Conservation (phyloP, 1,140 invertebrate genomes). For the Zaprionus kolodkinae region DNA sequence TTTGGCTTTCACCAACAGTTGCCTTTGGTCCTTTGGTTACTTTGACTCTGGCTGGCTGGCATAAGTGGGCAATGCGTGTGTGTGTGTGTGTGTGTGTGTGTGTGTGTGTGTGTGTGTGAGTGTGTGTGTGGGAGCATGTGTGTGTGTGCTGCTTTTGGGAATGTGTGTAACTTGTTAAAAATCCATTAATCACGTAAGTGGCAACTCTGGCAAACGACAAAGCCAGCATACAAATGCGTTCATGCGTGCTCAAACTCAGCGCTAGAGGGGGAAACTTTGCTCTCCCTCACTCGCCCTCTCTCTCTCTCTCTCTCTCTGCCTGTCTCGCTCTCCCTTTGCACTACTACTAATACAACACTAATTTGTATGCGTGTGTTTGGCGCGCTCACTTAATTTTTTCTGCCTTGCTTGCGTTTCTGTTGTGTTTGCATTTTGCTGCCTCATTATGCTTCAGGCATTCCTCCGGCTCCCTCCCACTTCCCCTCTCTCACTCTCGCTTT, state of each 20-base stretch:
- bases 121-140: constrained; percentile 40
- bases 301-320: not conserved
- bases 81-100: constrained; percentile 39
- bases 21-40: constrained; percentile 66
- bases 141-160: constrained; percentile 52
- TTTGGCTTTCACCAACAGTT: constrained; percentile 74
- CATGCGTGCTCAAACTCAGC: constrained; percentile 70
- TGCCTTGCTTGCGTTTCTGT: constrained; percentile 59
- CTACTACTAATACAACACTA: constrained; percentile 37
- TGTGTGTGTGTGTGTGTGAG: constrained; percentile 34
- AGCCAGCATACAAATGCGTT: constrained; percentile 81
- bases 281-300: not conserved
- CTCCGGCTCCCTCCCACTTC: not conserved
- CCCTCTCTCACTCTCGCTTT: not conserved
- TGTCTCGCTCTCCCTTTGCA: not conserved
- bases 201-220: constrained; percentile 80
- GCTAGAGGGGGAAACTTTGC: constrained; percentile 11
- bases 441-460: constrained; percentile 55
- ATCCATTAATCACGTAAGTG: constrained; percentile 84
- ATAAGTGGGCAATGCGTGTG: constrained; percentile 54
- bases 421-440: constrained; percentile 74
- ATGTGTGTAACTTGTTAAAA: constrained; percentile 82
- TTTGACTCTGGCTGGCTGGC: constrained; percentile 67
- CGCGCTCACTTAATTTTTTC: constrained; percentile 63
- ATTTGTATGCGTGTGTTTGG: constrained; percentile 34